A percentile compares a stretch with the other conserved stretches of the same genome.
Conservation (phyloP, 1,140 invertebrate genomes). For the Tetragnatha versicolor region DNA sequence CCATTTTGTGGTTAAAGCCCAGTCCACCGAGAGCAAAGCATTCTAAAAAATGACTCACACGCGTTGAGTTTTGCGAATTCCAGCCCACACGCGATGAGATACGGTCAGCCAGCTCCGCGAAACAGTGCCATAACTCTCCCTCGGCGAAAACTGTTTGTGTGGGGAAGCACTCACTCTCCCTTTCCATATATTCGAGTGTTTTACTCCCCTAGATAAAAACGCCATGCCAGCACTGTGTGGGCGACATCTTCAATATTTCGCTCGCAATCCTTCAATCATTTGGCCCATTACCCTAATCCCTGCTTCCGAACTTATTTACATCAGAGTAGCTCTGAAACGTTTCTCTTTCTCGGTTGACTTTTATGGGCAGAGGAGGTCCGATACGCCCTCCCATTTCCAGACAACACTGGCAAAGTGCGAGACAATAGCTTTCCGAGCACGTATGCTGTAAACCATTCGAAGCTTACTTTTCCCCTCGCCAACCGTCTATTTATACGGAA, state of each 20-base stretch:
- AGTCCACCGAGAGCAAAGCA: too few relatives aligned
- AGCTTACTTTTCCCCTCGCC: too few relatives aligned
- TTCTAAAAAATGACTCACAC: too few relatives aligned
- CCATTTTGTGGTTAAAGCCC: too few relatives aligned
- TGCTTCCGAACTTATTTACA: constrained; percentile 34
- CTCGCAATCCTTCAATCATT: constrained; percentile 15
- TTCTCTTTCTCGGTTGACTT: constrained; percentile 28
- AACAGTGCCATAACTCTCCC: too few relatives aligned
- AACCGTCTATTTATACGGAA: too few relatives aligned
- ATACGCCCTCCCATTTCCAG: background rate
- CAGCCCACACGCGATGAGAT: too few relatives aligned
- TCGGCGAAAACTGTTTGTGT: too few relatives aligned
- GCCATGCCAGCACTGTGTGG: background rate
- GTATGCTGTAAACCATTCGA: background rate
- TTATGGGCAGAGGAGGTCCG: constrained; percentile 2
- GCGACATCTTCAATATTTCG: background rate
- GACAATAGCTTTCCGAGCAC: background rate
- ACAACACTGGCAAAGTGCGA: background rate
- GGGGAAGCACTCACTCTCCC: background rate
- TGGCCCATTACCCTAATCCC: constrained; percentile 30
- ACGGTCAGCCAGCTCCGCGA: too few relatives aligned
- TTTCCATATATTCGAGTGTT: background rate
- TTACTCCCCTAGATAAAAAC: background rate
- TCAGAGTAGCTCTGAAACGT: background rate
- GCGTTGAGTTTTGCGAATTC: too few relatives aligned